These are phyloP conservation scores for Actenoides lindsayi DNA, from an alignment of 2,113 vertebrate species.

Conservation along the genomic window DNA sequence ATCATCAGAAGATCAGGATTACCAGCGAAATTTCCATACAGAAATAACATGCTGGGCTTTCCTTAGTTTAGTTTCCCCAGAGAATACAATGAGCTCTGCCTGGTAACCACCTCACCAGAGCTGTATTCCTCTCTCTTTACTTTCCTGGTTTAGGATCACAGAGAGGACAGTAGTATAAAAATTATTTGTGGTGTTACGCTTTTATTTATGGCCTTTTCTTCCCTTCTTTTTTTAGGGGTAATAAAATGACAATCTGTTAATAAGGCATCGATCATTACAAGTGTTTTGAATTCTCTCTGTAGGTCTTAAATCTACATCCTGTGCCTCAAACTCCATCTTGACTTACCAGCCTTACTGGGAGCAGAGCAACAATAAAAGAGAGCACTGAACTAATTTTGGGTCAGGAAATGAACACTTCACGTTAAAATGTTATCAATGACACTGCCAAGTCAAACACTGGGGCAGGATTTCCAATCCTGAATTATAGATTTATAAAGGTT, in stretches of 20 bases:
- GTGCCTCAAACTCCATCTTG: not conserved
- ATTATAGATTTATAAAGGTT: not conserved
- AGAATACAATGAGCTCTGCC: constrained; percentile 20
- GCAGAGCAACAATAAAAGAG: not conserved
- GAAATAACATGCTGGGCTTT: not conserved
- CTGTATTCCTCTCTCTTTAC: constrained; percentile 16
- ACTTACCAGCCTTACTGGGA: not conserved
- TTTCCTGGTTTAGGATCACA: constrained; percentile 47
- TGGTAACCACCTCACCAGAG: constrained; percentile 2
- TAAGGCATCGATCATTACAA: constrained; percentile 10
- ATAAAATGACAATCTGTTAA: constrained; percentile 56
- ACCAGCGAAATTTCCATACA: not conserved
- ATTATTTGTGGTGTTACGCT: constrained; percentile 3
- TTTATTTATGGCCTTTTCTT: constrained; percentile 46
- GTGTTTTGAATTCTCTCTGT: constrained; percentile 3
- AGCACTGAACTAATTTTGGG: not conserved
- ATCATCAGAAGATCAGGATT: not conserved
- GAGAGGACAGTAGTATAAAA: constrained; percentile 13
- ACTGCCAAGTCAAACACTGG: not conserved
- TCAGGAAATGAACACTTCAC: not conserved
- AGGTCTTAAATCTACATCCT: not conserved
- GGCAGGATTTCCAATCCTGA: not conserved
- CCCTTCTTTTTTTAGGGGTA: constrained; percentile 25
- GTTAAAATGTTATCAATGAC: not conserved
- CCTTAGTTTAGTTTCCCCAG: constrained; percentile 25